Conservation (phyloP, 2,888 invertebrate species). For the Ichneumoninae sp. region DNA sequence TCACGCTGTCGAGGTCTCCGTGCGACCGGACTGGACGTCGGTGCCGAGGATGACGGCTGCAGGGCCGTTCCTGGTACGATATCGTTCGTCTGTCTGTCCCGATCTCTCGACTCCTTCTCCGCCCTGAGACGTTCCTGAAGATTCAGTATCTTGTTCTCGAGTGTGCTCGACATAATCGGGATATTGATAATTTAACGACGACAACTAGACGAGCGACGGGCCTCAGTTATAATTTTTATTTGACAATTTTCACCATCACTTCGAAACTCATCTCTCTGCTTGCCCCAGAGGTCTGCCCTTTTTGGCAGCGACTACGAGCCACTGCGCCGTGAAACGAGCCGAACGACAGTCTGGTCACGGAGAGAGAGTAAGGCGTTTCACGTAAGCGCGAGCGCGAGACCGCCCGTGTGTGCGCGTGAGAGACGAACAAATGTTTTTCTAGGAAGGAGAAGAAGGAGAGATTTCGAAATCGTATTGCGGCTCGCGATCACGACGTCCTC, state of each 20-base stretch:
- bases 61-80: slow-evolving; percentile 82
- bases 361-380: slow-evolving; percentile 28
- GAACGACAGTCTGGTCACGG: slow-evolving; percentile 53
- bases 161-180: slow-evolving; percentile 88
- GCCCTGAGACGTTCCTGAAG: slow-evolving; percentile 92
- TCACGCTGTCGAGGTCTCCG: slow-evolving; percentile 89
- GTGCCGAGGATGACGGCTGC: slow-evolving; percentile 82
- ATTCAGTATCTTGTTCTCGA: slow-evolving; percentile 92
- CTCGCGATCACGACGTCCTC: slow-evolving; percentile 29
- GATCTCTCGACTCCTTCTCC: slow-evolving; percentile 88
- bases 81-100: slow-evolving; percentile 86
- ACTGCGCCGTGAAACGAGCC: slow-evolving; percentile 44
- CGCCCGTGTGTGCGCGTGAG: background rate
- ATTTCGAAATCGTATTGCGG: slow-evolving; percentile 54
- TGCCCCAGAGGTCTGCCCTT: slow-evolving; percentile 70
- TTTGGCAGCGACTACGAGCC: slow-evolving; percentile 67
- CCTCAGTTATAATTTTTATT: slow-evolving; percentile 71
- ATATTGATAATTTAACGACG: slow-evolving; percentile 23
- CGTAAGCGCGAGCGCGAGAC: slow-evolving; percentile 2
- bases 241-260: slow-evolving; percentile 82
- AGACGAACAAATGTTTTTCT: slow-evolving; percentile 46
- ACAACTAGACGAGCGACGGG: slow-evolving; percentile 4
- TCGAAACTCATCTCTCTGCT: slow-evolving; percentile 67
- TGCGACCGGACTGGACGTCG: slow-evolving; percentile 80
- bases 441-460: slow-evolving; percentile 42